phyloP scores from a whole-genome alignment of 2,113 vertebrate genomes.

The Xenopus borealis region DNA sequence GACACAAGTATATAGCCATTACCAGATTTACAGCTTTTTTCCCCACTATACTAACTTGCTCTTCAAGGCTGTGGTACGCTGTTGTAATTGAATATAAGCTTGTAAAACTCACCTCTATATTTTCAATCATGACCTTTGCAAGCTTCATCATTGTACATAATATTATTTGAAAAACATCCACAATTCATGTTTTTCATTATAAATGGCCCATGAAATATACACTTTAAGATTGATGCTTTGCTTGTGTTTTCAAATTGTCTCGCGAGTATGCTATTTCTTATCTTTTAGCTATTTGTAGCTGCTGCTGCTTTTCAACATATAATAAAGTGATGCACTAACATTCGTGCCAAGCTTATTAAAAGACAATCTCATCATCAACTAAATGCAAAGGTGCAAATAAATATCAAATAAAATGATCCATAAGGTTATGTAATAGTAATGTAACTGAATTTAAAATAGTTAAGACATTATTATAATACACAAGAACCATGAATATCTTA shows the following conservation, averaged over 20 bases:
- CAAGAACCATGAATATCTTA: no score
- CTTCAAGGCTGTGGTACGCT: conserved; percentile 59
- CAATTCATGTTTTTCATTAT: conserved; percentile 52
- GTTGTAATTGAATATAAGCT: conserved; percentile 55
- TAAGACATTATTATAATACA: no score
- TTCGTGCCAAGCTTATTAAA: not conserved
- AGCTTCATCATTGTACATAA: conserved; percentile 56
- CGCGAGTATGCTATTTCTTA: conserved; percentile 1
- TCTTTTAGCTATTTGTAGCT: not conserved
- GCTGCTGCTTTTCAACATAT: not conserved
- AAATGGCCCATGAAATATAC: conserved; percentile 43
- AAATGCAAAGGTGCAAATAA: no score
- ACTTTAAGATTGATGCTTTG: conserved; percentile 39
- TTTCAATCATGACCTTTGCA: conserved; percentile 50
- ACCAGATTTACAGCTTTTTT: conserved; percentile 54
- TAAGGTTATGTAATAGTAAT: no score
- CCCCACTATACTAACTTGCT: conserved; percentile 54
- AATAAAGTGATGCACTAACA: not conserved
- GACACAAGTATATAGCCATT: conserved; percentile 46
- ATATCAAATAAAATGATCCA: no score
- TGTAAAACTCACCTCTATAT: conserved; percentile 51
- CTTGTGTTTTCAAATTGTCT: conserved; percentile 24
- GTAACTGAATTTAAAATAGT: no score
- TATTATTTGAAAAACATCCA: conserved; percentile 51
- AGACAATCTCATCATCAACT: no score